phyloP scores from a whole-genome alignment of 2,113 vertebrate species.

The Pterophyllum scalare region DNA sequence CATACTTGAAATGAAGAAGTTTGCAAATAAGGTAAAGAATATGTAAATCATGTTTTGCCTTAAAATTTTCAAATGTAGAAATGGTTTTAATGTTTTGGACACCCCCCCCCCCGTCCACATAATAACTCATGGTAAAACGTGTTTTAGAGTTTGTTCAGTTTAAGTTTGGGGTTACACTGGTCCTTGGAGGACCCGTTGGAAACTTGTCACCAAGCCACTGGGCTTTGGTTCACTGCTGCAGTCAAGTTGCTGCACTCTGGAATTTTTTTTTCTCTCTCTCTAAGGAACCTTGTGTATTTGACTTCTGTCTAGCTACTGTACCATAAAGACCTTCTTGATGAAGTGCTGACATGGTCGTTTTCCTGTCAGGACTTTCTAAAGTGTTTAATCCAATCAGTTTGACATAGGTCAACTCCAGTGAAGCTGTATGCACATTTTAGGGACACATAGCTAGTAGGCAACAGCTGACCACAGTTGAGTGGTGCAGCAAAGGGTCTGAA shows the following conservation, averaged over 20 bases:
- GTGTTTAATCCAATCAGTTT: neutral
- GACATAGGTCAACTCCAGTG: neutral
- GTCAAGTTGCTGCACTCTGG: neutral
- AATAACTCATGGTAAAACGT: too few species aligned
- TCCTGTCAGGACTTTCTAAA: neutral
- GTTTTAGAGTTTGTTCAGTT: neutral
- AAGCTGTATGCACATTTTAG: neutral
- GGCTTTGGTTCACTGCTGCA: neutral
- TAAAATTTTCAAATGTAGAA: too few species aligned
- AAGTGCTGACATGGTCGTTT: neutral
- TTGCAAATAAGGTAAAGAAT: neutral
- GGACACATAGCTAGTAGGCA: neutral
- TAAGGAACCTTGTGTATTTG: neutral
- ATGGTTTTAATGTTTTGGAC: too few species aligned
- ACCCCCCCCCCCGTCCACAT: too few species aligned
- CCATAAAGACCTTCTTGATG: neutral
- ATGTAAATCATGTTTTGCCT: neutral
- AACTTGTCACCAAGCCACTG: neutral
- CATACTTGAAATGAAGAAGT: neutral
- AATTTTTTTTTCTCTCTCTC: neutral
- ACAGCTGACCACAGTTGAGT: neutral
- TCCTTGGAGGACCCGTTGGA: neutral
- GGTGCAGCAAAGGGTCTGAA: neutral
- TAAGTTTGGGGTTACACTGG: neutral
- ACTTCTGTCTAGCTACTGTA: neutral